Evolutionary conservation across 2,113 vertebrate species (phyloP), one percentile per base, ranked within the genome.

Genomic region (Nipponia nippon): DNA sequence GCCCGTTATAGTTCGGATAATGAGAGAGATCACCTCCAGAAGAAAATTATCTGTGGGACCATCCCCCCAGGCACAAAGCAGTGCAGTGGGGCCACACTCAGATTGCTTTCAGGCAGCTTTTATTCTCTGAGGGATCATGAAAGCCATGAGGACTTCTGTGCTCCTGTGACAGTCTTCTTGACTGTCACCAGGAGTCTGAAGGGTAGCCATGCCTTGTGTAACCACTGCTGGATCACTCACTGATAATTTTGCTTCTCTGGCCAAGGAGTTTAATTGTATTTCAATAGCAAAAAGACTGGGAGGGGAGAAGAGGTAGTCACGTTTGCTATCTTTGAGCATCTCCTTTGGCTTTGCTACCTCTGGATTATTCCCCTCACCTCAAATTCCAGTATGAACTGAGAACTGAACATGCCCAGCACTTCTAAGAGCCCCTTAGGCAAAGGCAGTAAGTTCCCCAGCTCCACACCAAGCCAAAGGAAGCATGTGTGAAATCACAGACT

Each of bases 61-160:
- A 5, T 10, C 23, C 50, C 6, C 80, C 29, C 30, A 46, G 63
- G 38, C 69, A 62, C 6, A 19, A 3, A 0, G 0, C 49, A 9
- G 53, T 8, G 13, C n/a, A 18, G 27, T 19, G 30, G 13, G 77
- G 53, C 15, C 30, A 46, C 27, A 7, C 27, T 14, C 34, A 27
- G 30, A 15, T 27, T 34, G 50, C n/a, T 78, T 82, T 61, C 16
- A 29, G 59, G 65, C 36, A 73, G 36, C 13, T 84, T 80, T 44
- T 30, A 32, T 53, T 78, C 50, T 61, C 36, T 87, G 40, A 65
- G 36, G 56, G 49, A 70, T n/a, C 36, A 40, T 0, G 2, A 73
- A 87, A 71, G 23, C 44, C 63, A 30, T 1, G 13, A 85, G 38
- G n/a, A 47, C 1, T 73, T 67, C 53, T 50, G 61, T 58, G 70